These are phyloP conservation scores for Boulengeromyrus knoepffleri DNA, from an alignment of 2,113 vertebrate genomes.

Conservation along the genomic window DNA sequence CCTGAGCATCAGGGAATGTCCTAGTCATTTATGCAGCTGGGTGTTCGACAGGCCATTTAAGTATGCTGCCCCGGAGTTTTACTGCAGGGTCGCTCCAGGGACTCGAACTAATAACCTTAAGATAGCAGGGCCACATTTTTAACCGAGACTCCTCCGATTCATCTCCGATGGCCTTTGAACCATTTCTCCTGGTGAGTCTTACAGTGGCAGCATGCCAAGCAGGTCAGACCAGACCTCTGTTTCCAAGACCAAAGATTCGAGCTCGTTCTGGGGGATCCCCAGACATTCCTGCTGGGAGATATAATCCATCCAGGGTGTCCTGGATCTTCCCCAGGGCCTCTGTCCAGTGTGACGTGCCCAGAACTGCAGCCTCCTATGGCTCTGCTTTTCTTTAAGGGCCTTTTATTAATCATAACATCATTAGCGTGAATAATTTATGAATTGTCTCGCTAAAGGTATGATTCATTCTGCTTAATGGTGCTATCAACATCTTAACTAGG, in stretches of 20 bases:
- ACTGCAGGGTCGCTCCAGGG: not conserved
- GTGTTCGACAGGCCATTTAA: not conserved
- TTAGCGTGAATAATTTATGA: conserved; percentile 1
- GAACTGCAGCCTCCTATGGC: not conserved
- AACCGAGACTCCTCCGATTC: not conserved
- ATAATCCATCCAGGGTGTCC: not conserved
- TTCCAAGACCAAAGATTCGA: not conserved
- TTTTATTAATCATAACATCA: not conserved
- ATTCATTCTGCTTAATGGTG: not conserved
- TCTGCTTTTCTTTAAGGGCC: not conserved
- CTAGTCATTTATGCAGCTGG: not conserved
- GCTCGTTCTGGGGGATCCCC: not conserved
- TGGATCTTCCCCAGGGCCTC: not conserved
- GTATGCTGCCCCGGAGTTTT: not conserved
- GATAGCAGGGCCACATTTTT: not conserved
- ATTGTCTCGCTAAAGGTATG: not conserved
- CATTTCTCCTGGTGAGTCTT: not conserved
- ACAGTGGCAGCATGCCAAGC: not conserved
- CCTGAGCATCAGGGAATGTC: not conserved
- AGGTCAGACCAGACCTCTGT: not conserved
- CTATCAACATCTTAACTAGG: not conserved
- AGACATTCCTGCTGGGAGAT: not conserved
- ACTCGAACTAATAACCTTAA: not conserved
- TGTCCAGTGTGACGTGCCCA: not conserved
- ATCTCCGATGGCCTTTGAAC: not conserved